Base-by-base conservation (phyloP, 2,888 invertebrate species). In the Drosophila subquinaria region DNA sequence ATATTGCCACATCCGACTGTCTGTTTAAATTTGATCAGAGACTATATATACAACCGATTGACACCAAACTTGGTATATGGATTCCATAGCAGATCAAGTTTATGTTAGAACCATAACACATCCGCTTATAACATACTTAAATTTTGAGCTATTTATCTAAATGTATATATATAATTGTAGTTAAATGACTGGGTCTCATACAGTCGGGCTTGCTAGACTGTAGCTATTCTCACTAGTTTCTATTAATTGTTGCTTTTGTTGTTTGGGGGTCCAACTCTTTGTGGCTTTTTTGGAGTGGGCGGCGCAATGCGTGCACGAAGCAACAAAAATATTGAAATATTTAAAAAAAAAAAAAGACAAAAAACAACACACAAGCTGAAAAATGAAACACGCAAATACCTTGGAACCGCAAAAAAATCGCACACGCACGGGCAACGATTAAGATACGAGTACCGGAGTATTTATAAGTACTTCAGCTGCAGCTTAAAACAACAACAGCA, bases 361-460 rank as follows among this genome's bases (percentile, higher is more conserved):
- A 48, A 63, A 57, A 64, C 61, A 51, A 53, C 30, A 55, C 13
- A 56, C 33, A 57, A 45, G 57, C 72, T 64, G 48, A 77, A 73
- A 63, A 66, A 45, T 61, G 59, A 79, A 88, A 82, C 71, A 88
- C 69, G 78, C 75, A 23, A 90, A 90, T 88, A 86, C 85, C 89
- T 85, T 85, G 90, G 90, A 78, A 79, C 69, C 81, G 69, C 78
- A 78, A 80, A 88, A 79, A 76, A 76, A 65, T 76, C 81, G 74
- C 87, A 81, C 89, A 88, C 90, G 86, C 88, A 89, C 72, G 77
- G 65, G 60, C 82, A 76, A 69, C 80, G 89, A 88, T 88, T 83
- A 74, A 81, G 88, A 73, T 83, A 77, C 74, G 82, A 72, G 81
- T 64, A 66, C 52, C 67, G 33, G 45, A 76, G 62, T 69, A 71